Evolutionary conservation across 2,113 vertebrate genomes (phyloP).

Genomic region (Microtus montanus): DNA sequence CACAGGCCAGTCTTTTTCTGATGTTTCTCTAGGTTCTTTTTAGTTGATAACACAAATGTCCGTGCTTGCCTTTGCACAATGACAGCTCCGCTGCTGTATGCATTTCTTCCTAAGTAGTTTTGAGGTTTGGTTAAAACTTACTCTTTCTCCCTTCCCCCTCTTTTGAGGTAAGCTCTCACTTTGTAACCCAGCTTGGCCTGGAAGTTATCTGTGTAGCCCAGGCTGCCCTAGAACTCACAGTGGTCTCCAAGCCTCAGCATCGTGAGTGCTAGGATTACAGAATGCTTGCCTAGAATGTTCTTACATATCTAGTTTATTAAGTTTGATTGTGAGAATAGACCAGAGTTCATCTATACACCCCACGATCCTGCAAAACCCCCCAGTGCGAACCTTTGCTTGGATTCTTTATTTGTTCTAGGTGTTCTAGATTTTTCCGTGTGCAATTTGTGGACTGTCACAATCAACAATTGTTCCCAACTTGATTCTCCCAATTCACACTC

Average conservation of each 20-base stretch:
- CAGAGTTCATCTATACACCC: not conserved
- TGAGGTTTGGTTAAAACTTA: not conserved
- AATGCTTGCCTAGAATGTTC: not conserved
- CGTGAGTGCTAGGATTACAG: not conserved
- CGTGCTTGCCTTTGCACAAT: not conserved
- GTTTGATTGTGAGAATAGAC: not conserved
- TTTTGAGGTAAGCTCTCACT: not conserved
- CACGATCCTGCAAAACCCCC: too few species aligned
- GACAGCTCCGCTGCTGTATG: not conserved
- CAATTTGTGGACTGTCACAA: not conserved
- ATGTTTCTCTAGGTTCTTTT: not conserved
- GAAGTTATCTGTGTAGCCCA: too few species aligned
- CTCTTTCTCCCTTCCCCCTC: too few species aligned
- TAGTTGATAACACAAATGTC: not conserved
- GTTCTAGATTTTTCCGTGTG: constrained; percentile 18
- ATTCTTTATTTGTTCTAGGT: not conserved
- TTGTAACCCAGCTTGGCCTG: not conserved
- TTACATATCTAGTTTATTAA: not conserved
- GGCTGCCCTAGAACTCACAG: not conserved
- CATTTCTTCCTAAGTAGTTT: not conserved
- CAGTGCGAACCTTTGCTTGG: not conserved
- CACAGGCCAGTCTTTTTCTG: not conserved
- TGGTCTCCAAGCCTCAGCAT: too few species aligned
- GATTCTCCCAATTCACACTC: not conserved
- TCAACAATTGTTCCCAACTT: not conserved